These are phyloP conservation scores for Hyles lineata DNA, from an alignment of 2,888 invertebrate species.

Conservation along the genomic window DNA sequence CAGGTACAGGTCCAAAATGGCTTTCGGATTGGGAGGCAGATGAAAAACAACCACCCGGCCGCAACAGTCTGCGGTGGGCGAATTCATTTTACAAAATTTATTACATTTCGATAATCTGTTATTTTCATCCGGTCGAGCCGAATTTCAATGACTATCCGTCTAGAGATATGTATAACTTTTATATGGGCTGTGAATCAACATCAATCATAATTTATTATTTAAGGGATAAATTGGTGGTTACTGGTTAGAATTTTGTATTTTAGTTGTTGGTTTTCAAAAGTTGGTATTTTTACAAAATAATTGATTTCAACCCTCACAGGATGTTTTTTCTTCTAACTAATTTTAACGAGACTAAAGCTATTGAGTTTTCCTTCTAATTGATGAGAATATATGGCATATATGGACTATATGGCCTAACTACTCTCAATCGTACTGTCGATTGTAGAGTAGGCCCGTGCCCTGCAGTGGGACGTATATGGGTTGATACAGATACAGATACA, in stretches of 20 bases:
- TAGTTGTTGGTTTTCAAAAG: background rate
- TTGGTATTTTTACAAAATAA: background rate
- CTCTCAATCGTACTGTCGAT: no score
- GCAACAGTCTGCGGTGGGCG: constrained; percentile 66
- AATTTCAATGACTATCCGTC: constrained; percentile 48
- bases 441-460: no score
- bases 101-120: constrained; percentile 70
- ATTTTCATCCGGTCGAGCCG: constrained; percentile 53
- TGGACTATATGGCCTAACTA: no score
- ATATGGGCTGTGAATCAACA: background rate
- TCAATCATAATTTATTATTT: constrained; percentile 4
- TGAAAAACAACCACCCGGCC: constrained; percentile 63
- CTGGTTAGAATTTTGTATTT: background rate
- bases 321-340: no score
- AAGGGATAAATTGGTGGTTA: background rate
- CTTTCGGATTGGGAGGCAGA: constrained; percentile 49
- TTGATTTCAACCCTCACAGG: no score
- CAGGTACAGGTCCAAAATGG: constrained; percentile 33
- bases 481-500: no score
- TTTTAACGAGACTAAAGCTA: no score
- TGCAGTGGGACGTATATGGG: no score
- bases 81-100: constrained; percentile 71
- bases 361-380: no score
- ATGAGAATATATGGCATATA: no score
- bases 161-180: background rate